Base-by-base conservation (phyloP, 1,140 invertebrate species). In the Drosophila arizonae region DNA sequence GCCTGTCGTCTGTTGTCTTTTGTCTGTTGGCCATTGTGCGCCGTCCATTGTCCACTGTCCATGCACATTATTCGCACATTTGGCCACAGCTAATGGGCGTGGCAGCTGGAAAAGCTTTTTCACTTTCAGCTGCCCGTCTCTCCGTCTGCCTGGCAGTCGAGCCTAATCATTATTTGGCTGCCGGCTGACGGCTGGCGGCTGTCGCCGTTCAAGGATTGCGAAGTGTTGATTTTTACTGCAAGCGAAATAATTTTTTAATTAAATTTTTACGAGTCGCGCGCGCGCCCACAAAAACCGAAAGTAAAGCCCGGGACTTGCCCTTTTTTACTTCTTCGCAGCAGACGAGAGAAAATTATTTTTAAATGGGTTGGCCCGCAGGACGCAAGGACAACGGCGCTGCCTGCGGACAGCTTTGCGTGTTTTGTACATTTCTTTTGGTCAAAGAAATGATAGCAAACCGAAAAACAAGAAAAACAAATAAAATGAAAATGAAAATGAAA, bases 181-280 rank as follows among this genome's bases (percentile, higher is more conserved):
- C n/a, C 43, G 41, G 72, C 17, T 17, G 17, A 17, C 17, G 17
- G 17, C 82, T 68, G 65, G 64, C 58, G 72, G 76, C 66, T 76
- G 10, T 52, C 57, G 57, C 50, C 45, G 60, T 54, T 67, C 36
- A 50, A 75, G 68, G 57, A 60, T 58, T 51, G 55, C 54, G 28
- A 66, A 74, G 79, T 88, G 84, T 80, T 88, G 84, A 82, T 84
- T 87, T 87, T 88, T 75, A 88, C 80, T 88, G 84, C 72, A 77
- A 57, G 63, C 68, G 26, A 70, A 88, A 88, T 88, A 70, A 88
- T 88, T 84, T 88, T 88, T 84, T 88, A 88, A 87, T 87, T 87
- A 87, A 87, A 82, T 87, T 87, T 88, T 87, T 87, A 88, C 67
- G 84, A 88, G 73, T 69, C 67, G 73, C 76, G 81, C 79, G 28